These are phyloP conservation scores for Elephas maximus DNA, from an alignment of 2,113 vertebrate species.

Conservation along the genomic window DNA sequence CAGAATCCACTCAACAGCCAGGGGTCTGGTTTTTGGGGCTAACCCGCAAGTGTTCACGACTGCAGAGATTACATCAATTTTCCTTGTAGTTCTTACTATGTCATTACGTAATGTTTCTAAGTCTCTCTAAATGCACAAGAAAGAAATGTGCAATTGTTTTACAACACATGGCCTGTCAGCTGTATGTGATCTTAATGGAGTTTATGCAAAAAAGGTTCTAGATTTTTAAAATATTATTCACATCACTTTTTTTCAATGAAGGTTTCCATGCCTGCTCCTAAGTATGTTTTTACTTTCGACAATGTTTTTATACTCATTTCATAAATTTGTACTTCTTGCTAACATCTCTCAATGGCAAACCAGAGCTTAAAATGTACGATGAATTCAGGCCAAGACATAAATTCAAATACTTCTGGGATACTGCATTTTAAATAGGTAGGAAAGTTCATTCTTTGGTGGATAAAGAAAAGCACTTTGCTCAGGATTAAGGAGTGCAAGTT, in stretches of 20 bases:
- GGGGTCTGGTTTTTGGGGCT: neutral
- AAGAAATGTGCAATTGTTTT: constrained; percentile 9
- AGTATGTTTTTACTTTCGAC: neutral
- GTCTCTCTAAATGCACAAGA: neutral
- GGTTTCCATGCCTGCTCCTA: neutral
- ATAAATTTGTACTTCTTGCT: neutral
- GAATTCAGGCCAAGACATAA: constrained; percentile 41
- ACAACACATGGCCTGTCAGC: neutral
- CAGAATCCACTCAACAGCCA: too few relatives aligned
- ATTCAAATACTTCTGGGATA: neutral
- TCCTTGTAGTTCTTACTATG: neutral
- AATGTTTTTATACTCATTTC: neutral
- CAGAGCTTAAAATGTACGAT: constrained; percentile 54
- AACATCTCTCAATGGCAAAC: neutral
- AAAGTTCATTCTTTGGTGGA: neutral
- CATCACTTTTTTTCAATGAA: neutral
- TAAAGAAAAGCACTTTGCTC: neutral
- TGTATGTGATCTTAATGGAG: neutral
- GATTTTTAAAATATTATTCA: neutral
- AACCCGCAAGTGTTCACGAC: neutral
- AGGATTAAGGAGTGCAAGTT: neutral
- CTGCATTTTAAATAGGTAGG: neutral
- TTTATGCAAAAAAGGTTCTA: neutral
- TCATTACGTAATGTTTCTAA: constrained; percentile 9
- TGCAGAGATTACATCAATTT: neutral